Percentiles rank a stretch among this genome's conserved stretches.
Evolutionary conservation across 2,797 vertebrate genomes (phyloP).

Genomic region (Poecilia velifera): DNA sequence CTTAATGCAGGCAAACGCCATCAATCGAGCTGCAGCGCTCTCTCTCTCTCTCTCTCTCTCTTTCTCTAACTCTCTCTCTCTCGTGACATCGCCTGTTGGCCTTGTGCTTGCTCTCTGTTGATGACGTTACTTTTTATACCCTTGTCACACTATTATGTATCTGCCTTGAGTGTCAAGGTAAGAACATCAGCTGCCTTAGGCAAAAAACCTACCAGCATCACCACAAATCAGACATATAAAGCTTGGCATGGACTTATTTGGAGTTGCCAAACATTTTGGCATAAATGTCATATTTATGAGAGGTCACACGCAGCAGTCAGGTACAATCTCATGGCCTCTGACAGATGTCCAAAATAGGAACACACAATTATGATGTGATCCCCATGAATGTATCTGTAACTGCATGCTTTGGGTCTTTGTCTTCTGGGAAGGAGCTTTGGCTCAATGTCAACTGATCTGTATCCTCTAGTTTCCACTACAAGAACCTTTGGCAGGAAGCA

Average conservation of each 20-base stretch:
- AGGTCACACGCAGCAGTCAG: background rate
- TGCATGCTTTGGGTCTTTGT: background rate
- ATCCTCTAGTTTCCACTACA: background rate
- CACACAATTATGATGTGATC: background rate
- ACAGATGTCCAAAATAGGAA: background rate
- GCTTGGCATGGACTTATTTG: background rate
- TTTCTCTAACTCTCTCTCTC: background rate
- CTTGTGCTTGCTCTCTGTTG: conserved; percentile 26
- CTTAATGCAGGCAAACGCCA: conserved; percentile 50
- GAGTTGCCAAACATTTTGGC: background rate
- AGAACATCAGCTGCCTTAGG: background rate
- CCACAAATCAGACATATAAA: background rate
- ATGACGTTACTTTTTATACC: background rate
- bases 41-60: background rate
- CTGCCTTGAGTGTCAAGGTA: background rate
- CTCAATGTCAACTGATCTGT: background rate
- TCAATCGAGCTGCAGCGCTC: conserved; percentile 36
- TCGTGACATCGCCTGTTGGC: conserved; percentile 33
- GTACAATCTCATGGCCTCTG: background rate
- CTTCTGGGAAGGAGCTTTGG: background rate
- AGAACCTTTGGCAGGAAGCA: background rate
- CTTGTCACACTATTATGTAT: background rate
- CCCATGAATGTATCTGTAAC: background rate
- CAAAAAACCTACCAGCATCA: background rate
- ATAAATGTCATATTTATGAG: background rate